A percentile compares a stretch with the other conserved stretches of the same genome.
Conservation (phyloP, 2,797 vertebrate species). For the Megaceryle alcyon region DNA sequence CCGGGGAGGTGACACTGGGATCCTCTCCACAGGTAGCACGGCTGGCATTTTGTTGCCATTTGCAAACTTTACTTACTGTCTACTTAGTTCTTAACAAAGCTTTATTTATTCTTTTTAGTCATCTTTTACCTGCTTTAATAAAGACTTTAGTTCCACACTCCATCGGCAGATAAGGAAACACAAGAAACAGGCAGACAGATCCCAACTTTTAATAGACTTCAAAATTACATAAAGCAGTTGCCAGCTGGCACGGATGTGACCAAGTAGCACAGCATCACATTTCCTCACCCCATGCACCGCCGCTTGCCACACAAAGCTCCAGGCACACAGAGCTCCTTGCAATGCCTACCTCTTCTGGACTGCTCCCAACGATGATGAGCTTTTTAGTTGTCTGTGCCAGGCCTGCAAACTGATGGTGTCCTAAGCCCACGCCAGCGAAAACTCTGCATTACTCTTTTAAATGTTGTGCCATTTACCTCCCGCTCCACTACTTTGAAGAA, state of each 20-base stretch:
- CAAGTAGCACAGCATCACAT: background rate
- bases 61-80: background rate
- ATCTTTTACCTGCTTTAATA: background rate
- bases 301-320: background rate
- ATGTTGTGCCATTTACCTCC: conserved; percentile 4
- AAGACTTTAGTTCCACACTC: background rate
- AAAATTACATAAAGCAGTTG: background rate
- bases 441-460: background rate
- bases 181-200: background rate
- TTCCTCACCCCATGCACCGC: background rate
- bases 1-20: background rate
- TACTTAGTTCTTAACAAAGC: background rate
- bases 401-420: background rate
- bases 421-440: background rate
- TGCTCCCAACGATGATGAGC: conserved; percentile 16
- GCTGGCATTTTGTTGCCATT: background rate
- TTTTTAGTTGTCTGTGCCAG: background rate
- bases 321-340: conserved; percentile 25
- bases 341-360: conserved; percentile 27
- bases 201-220: background rate
- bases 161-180: background rate
- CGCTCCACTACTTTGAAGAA: background rate
- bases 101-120: background rate
- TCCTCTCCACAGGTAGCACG: background rate
- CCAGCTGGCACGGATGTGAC: background rate